A percentile compares a stretch with the other conserved stretches of the same genome.
Conservation (phyloP, 2,113 vertebrate species). For the Opisthocomus hoazin region DNA sequence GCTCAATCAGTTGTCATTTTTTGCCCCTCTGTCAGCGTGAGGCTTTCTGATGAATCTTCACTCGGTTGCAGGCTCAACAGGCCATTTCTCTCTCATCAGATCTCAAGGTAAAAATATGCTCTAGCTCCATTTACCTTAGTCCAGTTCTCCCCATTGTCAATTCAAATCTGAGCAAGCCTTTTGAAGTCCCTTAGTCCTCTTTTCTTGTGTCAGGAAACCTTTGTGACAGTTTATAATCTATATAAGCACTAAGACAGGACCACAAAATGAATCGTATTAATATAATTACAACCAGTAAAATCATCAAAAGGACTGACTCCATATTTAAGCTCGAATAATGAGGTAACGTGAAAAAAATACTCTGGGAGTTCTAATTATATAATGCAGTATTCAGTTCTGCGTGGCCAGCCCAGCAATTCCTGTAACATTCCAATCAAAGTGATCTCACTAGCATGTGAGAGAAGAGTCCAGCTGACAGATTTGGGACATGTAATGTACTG, state of each 20-base stretch:
- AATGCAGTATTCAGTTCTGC: slow-evolving; percentile 25
- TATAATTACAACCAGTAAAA: slow-evolving; percentile 68
- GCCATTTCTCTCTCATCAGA: slow-evolving; percentile 35
- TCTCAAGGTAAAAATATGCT: neutral
- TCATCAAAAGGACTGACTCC: slow-evolving; percentile 69
- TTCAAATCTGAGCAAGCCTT: neutral
- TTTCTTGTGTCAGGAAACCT: slow-evolving; percentile 55
- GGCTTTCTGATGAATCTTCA: neutral
- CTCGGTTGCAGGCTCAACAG: neutral
- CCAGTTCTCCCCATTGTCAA: neutral
- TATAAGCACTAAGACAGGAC: slow-evolving; percentile 70
- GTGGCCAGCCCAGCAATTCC: slow-evolving; percentile 41
- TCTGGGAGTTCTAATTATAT: slow-evolving; percentile 46
- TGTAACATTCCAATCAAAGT: slow-evolving; percentile 58
- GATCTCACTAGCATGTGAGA: slow-evolving; percentile 74
- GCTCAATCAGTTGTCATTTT: neutral
- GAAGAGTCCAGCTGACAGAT: slow-evolving; percentile 73
- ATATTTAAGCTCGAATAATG: slow-evolving; percentile 45
- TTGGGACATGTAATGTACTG: slow-evolving; percentile 69
- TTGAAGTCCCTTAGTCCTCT: slow-evolving; percentile 26
- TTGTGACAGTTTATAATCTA: slow-evolving; percentile 63
- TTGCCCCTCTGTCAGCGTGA: neutral
- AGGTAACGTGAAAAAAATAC: slow-evolving; percentile 23
- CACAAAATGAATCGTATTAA: slow-evolving; percentile 73
- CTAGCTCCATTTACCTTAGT: neutral